Percentiles rank a stretch among this genome's conserved stretches.
phyloP scores from a whole-genome alignment of 2,888 invertebrate species.

The Stenoptilia bipunctidactyla region DNA sequence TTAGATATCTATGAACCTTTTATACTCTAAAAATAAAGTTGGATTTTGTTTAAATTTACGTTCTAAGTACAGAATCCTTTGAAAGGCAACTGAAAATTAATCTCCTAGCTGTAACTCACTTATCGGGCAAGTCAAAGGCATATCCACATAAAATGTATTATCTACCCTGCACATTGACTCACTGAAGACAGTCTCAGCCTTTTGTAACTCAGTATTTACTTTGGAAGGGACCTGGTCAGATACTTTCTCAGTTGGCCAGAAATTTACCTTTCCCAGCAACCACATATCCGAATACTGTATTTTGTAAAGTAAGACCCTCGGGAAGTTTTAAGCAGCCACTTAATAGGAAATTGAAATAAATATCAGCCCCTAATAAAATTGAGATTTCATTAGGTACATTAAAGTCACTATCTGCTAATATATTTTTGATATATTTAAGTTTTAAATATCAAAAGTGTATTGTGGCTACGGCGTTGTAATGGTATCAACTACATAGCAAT shows the following conservation, averaged over 20 bases:
- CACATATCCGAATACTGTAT: slow-evolving; percentile 14
- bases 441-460: slow-evolving; percentile 4
- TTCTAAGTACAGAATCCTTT: slow-evolving; percentile 11
- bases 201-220: slow-evolving; percentile 2
- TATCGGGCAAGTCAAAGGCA: slow-evolving; percentile 5
- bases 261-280: slow-evolving; percentile 11
- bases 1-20: slow-evolving; percentile 19
- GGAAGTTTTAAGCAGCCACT: slow-evolving; percentile 8
- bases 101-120: slow-evolving; percentile 12
- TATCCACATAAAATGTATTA: slow-evolving; percentile 8
- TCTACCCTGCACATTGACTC: neutral
- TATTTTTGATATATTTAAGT: slow-evolving; percentile 3
- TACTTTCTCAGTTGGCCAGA: slow-evolving; percentile 15
- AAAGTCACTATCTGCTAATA: slow-evolving; percentile 9
- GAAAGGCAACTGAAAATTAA: slow-evolving; percentile 11
- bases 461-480: slow-evolving; percentile 9
- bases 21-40: slow-evolving; percentile 7
- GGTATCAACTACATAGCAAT: slow-evolving; percentile 9
- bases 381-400: slow-evolving; percentile 10
- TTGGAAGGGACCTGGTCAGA: slow-evolving; percentile 4
- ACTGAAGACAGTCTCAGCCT: slow-evolving; percentile 8
- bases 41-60: slow-evolving; percentile 8
- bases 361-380: slow-evolving; percentile 12
- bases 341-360: slow-evolving; percentile 11
- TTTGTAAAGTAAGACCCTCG: slow-evolving; percentile 12